Conservation (phyloP, 2,888 invertebrate genomes). For the Drosophila mercatorum region DNA sequence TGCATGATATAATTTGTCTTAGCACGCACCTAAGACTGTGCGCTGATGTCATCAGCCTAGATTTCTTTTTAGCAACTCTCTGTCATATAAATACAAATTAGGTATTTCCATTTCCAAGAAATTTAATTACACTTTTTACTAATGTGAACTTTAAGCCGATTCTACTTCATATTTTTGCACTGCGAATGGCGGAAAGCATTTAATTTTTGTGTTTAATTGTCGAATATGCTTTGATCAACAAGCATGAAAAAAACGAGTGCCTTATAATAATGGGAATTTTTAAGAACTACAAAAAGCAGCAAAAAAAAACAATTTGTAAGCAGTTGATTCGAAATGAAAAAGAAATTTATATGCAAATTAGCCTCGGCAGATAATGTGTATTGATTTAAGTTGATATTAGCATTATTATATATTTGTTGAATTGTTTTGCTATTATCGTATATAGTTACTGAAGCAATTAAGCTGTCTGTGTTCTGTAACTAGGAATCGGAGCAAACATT, state of each 20-base stretch:
- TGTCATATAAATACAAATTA: constrained; percentile 15
- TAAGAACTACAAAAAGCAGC: not conserved
- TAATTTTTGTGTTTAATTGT: constrained; percentile 2
- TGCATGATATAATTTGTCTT: not conserved
- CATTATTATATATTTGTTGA: not conserved
- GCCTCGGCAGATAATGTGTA: too few relatives aligned
- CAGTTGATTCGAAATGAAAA: not conserved
- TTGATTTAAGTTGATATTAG: not conserved
- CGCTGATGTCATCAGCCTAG: constrained; percentile 15
- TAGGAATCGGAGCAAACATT: not conserved
- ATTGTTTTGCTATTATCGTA: too few relatives aligned
- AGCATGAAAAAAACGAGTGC: not conserved
- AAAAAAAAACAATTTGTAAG: not conserved
- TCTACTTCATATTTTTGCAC: constrained; percentile 1
- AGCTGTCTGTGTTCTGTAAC: not conserved
- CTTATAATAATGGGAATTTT: constrained; percentile 9
- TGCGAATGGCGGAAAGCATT: not conserved
- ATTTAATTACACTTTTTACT: constrained; percentile 5
- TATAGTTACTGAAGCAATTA: not conserved
- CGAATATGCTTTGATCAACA: constrained; percentile 2
- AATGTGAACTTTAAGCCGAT: not conserved
- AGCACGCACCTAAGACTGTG: not conserved
- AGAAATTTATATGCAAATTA: not conserved
- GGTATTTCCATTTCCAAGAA: constrained; percentile 9
- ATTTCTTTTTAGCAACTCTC: constrained; percentile 4